Percentiles rank a stretch among this genome's conserved stretches.
Conservation (phyloP, 2,113 vertebrate genomes). For the Leuciscus idus region DNA sequence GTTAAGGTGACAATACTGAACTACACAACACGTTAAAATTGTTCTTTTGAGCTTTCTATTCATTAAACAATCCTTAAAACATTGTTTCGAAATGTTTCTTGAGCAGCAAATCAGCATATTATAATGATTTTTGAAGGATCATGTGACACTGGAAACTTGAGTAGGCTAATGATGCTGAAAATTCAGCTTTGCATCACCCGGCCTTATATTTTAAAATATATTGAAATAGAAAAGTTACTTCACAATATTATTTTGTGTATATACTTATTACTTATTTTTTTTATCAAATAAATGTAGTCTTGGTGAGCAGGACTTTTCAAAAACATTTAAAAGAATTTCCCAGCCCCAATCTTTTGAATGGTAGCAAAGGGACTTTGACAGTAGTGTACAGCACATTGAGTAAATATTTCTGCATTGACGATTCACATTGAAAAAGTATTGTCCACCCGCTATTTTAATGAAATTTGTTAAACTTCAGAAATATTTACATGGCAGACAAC, state of each 20-base stretch:
- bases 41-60: not conserved
- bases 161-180: not conserved
- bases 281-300: not conserved
- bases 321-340: not conserved
- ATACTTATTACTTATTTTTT: not conserved
- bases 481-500: not conserved
- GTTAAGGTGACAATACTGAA: not conserved
- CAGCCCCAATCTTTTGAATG: not conserved
- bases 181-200: not conserved
- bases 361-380: not conserved
- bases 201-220: not conserved
- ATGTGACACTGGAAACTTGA: not conserved
- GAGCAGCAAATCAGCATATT: not conserved
- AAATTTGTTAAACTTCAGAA: not conserved
- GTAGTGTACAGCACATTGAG: no score
- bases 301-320: not conserved
- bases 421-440: not conserved
- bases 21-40: not conserved
- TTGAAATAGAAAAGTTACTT: not conserved
- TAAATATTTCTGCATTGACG: not conserved
- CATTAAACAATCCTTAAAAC: not conserved
- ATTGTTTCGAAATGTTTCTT: not conserved
- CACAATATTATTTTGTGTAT: not conserved
- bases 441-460: not conserved
- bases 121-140: not conserved